Evolutionary conservation across 2,113 vertebrate genomes (phyloP), one percentile per base, ranked within the genome.

Genomic region (Oncorhynchus keta): DNA sequence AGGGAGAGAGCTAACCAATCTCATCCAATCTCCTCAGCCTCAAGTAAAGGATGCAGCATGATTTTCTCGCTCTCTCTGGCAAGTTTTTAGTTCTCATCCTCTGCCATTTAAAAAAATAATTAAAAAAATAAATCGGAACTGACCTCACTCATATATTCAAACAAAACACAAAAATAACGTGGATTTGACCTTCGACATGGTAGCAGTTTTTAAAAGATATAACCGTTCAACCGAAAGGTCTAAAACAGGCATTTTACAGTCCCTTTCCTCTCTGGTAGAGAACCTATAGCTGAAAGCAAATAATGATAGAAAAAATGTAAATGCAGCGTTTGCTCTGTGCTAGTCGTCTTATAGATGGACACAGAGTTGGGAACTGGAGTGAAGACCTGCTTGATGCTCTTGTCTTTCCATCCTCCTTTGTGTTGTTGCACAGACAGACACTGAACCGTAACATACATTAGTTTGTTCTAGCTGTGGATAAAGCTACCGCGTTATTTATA

Each of bases 201-300:
- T 20, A 68, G 67, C 7, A 72, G 30, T 73, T 65, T 45, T 30
- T 22, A 77, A 76, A 57, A 9, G 4, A 20, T 76, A 45, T 45
- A 45, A 11, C 39, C 2, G 9, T 80, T 77, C 48, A 81, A 75
- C 64, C 70, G 18, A 13, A 1, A 5, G 30, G 55, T 79, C 51
- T 74, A 64, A 77, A 70, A 80, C 57, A 48, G 71, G 79, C 91
- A 77, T 82, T 0, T 66, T 67, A 84, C 67, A 82, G 89, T 93
- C 86, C 88, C 86, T 93, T 93, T 94, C 83, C 77, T 88, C 83
- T 85, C 81, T 71, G 74, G 35, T 16, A 75, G 71, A 82, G 69
- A 78, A 81, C 76, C 75, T 83, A 84, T 66, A 81, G 74, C 39
- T 84, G 77, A 78, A 81, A 75, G 16, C 76, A 78, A 64, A 49